phyloP scores from a whole-genome alignment of 2,888 invertebrate species.

The Nematopogon swammerdamellus region DNA sequence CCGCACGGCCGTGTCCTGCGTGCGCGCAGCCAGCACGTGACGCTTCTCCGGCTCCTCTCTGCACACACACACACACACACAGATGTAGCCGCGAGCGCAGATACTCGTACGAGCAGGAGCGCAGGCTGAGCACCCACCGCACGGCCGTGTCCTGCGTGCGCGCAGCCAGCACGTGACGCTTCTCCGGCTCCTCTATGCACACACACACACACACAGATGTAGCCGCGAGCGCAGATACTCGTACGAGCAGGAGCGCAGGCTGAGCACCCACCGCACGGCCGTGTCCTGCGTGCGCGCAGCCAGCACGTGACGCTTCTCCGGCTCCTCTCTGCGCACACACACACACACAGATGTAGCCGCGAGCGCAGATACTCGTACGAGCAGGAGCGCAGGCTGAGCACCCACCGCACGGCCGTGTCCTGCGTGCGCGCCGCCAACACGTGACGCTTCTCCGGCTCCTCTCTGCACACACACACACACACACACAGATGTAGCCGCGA shows the following conservation, averaged over 20 bases:
- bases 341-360: too few relatives aligned
- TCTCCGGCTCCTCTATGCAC: constrained; percentile 57
- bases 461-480: constrained; percentile 21
- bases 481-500: too few relatives aligned
- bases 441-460: constrained; percentile 66
- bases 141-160: constrained; percentile 67
- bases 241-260: constrained; percentile 66
- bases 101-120: constrained; percentile 69
- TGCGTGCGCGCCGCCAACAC: constrained; percentile 69
- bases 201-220: too few relatives aligned
- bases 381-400: constrained; percentile 61
- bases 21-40: constrained; percentile 68
- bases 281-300: constrained; percentile 68
- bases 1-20: constrained; percentile 65
- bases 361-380: constrained; percentile 71
- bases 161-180: constrained; percentile 68
- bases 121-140: constrained; percentile 66
- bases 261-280: constrained; percentile 68
- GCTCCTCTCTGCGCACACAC: constrained; percentile 45
- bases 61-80: too few relatives aligned
- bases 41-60: constrained; percentile 63
- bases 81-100: constrained; percentile 62
- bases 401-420: constrained; percentile 69
- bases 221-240: constrained; percentile 64
- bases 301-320: constrained; percentile 66